phyloP scores from a whole-genome alignment of 2,888 invertebrate species.

The Ctena decussata region DNA sequence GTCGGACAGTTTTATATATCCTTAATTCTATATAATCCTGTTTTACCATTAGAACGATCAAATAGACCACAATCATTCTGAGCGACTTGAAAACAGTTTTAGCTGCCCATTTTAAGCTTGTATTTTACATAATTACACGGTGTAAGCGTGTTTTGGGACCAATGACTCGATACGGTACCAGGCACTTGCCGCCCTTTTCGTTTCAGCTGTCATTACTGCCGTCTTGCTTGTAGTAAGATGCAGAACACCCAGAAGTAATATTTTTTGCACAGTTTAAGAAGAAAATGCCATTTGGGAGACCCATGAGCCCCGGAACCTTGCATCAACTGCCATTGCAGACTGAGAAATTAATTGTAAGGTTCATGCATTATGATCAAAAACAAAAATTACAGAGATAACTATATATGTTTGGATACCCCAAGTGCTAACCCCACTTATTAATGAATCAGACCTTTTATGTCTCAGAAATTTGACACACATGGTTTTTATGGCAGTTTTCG shows the following conservation, averaged over 20 bases:
- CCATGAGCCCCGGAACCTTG: too few relatives aligned
- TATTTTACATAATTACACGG: not conserved
- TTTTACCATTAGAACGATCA: not conserved
- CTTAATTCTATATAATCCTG: not conserved
- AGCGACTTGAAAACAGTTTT: not conserved
- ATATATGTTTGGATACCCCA: too few relatives aligned
- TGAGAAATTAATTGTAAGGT: too few relatives aligned
- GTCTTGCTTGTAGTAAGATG: not conserved
- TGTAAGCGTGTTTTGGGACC: not conserved
- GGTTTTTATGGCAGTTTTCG: too few relatives aligned
- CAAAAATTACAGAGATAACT: too few relatives aligned
- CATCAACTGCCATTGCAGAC: too few relatives aligned
- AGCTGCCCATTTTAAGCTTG: not conserved
- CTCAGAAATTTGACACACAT: too few relatives aligned
- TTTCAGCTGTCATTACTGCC: not conserved
- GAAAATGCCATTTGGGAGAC: too few relatives aligned
- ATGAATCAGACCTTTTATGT: too few relatives aligned
- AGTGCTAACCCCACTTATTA: too few relatives aligned
- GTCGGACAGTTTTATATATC: not conserved
- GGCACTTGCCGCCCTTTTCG: not conserved
- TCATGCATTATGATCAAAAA: too few relatives aligned
- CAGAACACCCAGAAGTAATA: not conserved
- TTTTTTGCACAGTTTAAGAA: too few relatives aligned
- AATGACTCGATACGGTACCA: not conserved
- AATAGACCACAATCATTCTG: not conserved